A percentile compares a stretch with the other conserved stretches of the same genome.
phyloP scores from a whole-genome alignment of 2,888 invertebrate species.

The Spialia ferax region DNA sequence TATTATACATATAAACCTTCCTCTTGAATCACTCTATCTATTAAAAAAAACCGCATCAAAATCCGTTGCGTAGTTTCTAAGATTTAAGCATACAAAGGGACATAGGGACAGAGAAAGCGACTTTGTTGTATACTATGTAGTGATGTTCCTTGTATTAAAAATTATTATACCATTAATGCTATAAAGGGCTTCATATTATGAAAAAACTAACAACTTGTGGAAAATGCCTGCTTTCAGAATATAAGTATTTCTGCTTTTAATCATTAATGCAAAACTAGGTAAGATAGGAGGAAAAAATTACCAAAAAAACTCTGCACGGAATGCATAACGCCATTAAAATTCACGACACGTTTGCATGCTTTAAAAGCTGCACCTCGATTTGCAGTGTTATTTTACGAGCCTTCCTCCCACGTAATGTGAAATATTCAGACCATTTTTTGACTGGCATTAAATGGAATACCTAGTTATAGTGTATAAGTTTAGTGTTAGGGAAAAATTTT shows the following conservation, averaged over 20 bases:
- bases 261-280: background rate
- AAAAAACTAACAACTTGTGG: too few species aligned
- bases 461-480: background rate
- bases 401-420: background rate
- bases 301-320: conserved; percentile 14
- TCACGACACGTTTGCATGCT: conserved; percentile 49
- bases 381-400: conserved; percentile 17
- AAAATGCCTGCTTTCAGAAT: too few species aligned
- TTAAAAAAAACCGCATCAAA: too few species aligned
- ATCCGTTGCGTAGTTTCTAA: too few species aligned
- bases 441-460: background rate
- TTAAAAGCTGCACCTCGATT: conserved; percentile 53
- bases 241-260: background rate
- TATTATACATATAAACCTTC: background rate
- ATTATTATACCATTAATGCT: too few species aligned
- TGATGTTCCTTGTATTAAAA: too few species aligned
- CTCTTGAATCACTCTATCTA: too few species aligned
- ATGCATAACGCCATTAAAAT: conserved; percentile 50
- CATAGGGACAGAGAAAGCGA: too few species aligned
- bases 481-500: background rate
- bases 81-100: too few species aligned
- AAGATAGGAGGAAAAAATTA: background rate
- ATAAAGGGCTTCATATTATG: too few species aligned
- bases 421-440: background rate
- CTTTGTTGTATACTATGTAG: too few species aligned